phyloP scores from a whole-genome alignment of 1,140 invertebrate genomes.

The Palaemon carinicauda region DNA sequence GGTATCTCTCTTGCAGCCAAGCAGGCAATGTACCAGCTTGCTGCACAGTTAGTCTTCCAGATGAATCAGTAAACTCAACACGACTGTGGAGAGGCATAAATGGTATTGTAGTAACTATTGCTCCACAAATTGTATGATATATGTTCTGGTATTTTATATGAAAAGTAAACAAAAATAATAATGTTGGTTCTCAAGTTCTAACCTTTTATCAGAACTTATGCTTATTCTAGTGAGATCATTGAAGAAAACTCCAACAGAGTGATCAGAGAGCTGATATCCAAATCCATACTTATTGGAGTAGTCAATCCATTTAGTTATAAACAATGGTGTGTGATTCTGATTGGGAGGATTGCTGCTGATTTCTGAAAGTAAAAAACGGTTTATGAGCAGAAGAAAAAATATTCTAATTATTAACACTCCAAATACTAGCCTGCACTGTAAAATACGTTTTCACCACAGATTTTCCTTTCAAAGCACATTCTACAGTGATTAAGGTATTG shows the following conservation, averaged over 20 bases:
- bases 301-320: slow-evolving; percentile 94
- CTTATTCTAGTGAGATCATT: slow-evolving; percentile 94
- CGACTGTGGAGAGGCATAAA: slow-evolving; percentile 64
- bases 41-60: slow-evolving; percentile 68
- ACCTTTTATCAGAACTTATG: slow-evolving; percentile 85
- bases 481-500: no score
- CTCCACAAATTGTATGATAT: background rate
- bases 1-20: slow-evolving; percentile 69
- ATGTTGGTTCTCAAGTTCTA: slow-evolving; percentile 62
- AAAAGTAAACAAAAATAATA: no score
- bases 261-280: slow-evolving; percentile 95
- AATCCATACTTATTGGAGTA: slow-evolving; percentile 99
- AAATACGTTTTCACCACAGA: no score
- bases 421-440: no score
- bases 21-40: slow-evolving; percentile 67
- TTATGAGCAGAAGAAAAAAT: background rate
- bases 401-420: no score
- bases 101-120: no score
- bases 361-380: slow-evolving; percentile 34
- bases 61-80: slow-evolving; percentile 70
- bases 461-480: no score
- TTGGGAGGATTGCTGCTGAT: slow-evolving; percentile 56
- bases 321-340: slow-evolving; percentile 66
- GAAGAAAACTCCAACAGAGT: slow-evolving; percentile 93
- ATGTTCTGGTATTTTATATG: background rate